These are phyloP conservation scores for Zaprionus camerounensis DNA, from an alignment of 1,140 invertebrate species.

Conservation along the genomic window DNA sequence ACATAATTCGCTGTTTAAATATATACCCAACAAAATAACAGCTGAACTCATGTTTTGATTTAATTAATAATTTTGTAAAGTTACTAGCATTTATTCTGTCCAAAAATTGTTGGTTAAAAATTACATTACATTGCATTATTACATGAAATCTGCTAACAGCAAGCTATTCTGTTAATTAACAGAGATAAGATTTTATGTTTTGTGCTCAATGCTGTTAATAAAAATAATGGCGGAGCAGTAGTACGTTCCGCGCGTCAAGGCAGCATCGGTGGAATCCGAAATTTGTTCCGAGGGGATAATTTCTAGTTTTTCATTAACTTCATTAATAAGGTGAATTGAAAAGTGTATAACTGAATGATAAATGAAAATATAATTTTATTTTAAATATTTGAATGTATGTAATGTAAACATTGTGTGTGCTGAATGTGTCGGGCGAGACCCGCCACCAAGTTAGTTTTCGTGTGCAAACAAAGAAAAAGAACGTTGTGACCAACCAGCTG, in stretches of 20 bases:
- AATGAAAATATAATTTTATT: slow-evolving; percentile 30
- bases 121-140: too few relatives aligned
- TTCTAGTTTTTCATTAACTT: slow-evolving; percentile 28
- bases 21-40: too few relatives aligned
- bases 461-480: slow-evolving; percentile 57
- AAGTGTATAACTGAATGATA: slow-evolving; percentile 32
- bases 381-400: neutral
- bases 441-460: slow-evolving; percentile 29
- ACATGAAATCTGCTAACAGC: neutral
- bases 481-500: slow-evolving; percentile 45
- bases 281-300: slow-evolving; percentile 17
- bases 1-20: too few relatives aligned
- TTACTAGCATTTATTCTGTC: too few relatives aligned
- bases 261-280: slow-evolving; percentile 1
- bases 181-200: neutral
- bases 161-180: neutral
- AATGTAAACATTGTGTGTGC: slow-evolving; percentile 17
- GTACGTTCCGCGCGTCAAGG: slow-evolving; percentile 40
- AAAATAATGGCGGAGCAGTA: slow-evolving; percentile 4
- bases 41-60: too few relatives aligned
- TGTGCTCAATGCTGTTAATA: neutral
- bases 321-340: slow-evolving; percentile 38
- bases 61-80: too few relatives aligned
- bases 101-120: too few relatives aligned
- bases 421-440: neutral